Evolutionary conservation across 2,888 invertebrate species (phyloP).

Genomic region (Scaptomyza polygonia): DNA sequence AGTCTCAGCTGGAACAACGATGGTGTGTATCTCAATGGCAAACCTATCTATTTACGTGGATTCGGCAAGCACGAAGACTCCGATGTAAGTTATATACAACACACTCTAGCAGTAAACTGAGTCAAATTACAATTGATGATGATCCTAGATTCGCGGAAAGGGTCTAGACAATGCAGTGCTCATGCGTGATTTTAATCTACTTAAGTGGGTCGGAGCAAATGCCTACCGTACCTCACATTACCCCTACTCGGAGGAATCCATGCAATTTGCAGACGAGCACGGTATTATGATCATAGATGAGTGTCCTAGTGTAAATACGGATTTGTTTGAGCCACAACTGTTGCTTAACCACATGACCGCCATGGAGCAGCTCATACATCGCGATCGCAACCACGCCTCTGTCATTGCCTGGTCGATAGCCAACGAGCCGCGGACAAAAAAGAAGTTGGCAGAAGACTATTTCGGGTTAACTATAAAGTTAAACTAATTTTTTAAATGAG

Average conservation of each 20-base stretch:
- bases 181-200: slow-evolving; percentile 95
- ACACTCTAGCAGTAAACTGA: background rate
- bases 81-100: slow-evolving; percentile 86
- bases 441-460: slow-evolving; percentile 89
- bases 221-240: slow-evolving; percentile 98
- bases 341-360: slow-evolving; percentile 93
- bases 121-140: background rate
- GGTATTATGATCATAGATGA: slow-evolving; percentile 98
- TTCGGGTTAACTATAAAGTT: slow-evolving; percentile 87
- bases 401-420: slow-evolving; percentile 98
- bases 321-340: slow-evolving; percentile 88
- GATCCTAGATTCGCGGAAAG: slow-evolving; percentile 92
- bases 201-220: slow-evolving; percentile 98
- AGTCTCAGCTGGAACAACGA: slow-evolving; percentile 91
- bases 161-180: slow-evolving; percentile 95
- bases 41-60: slow-evolving; percentile 94
- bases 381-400: slow-evolving; percentile 97
- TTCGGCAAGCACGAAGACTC: slow-evolving; percentile 98
- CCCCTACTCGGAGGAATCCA: slow-evolving; percentile 98
- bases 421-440: slow-evolving; percentile 94
- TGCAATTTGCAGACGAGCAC: slow-evolving; percentile 95
- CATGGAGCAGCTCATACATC: slow-evolving; percentile 92
- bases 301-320: slow-evolving; percentile 95
- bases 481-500: background rate
- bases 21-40: slow-evolving; percentile 91